A percentile compares a stretch with the other conserved stretches of the same genome.
phyloP scores from a whole-genome alignment of 2,113 vertebrate species.

The Opisthocomus hoazin region DNA sequence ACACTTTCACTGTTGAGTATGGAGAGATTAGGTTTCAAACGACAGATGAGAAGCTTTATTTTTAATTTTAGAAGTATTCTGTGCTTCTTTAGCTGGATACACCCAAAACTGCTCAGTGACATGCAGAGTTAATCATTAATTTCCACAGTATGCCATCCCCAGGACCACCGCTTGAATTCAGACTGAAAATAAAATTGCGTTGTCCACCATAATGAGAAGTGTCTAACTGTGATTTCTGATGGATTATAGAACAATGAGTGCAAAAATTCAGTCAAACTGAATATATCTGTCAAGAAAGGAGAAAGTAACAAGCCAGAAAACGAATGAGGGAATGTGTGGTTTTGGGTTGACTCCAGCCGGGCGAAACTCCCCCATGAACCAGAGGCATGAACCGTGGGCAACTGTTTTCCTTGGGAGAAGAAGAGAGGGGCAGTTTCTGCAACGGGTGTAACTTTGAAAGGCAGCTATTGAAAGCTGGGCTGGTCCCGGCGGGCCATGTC shows the following conservation, averaged over 20 bases:
- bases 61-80: background rate
- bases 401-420: background rate
- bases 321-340: fast-evolving
- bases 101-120: background rate
- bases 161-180: background rate
- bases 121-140: background rate
- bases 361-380: fast-evolving
- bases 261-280: background rate
- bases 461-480: background rate
- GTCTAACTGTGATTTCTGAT: background rate
- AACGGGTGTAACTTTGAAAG: background rate
- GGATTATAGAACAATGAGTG: background rate
- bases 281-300: background rate
- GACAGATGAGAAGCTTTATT: background rate
- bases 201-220: background rate
- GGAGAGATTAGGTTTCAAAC: background rate
- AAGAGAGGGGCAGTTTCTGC: background rate
- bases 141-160: background rate
- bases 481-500: background rate
- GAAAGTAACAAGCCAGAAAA: background rate
- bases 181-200: background rate
- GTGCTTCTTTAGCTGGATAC: background rate
- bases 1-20: background rate
- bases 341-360: background rate
- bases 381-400: background rate